phyloP scores from a whole-genome alignment of 2,113 vertebrate genomes.

The Rhinopithecus roxellana region DNA sequence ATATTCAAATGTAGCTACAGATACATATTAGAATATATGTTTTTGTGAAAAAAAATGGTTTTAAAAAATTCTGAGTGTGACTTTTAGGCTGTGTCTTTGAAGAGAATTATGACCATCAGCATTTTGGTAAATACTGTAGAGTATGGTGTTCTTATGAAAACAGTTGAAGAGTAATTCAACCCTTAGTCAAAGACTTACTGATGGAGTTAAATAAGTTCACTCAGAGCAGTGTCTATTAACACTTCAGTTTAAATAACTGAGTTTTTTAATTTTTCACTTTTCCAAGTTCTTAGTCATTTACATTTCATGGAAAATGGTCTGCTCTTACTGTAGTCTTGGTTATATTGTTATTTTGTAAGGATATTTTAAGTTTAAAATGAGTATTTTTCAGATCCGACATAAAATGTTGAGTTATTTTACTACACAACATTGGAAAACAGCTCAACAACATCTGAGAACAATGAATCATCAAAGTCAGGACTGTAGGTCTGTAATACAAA shows the following conservation, averaged over 20 bases:
- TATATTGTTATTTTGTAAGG: constrained; percentile 32
- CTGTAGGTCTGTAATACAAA: constrained; percentile 86
- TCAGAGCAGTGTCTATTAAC: neutral
- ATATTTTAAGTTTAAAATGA: constrained; percentile 19
- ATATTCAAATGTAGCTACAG: too few relatives aligned
- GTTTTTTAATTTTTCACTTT: neutral
- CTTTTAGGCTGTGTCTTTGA: neutral
- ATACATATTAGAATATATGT: neutral
- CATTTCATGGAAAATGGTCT: constrained; percentile 20
- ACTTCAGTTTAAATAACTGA: neutral
- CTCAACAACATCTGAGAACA: constrained; percentile 87
- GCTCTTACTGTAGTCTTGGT: neutral
- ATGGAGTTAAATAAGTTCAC: neutral
- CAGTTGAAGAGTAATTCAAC: neutral
- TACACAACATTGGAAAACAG: constrained; percentile 86
- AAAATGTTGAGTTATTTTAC: constrained; percentile 89
- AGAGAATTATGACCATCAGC: neutral
- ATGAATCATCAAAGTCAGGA: constrained; percentile 85
- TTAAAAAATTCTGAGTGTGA: neutral
- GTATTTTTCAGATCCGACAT: constrained; percentile 77
- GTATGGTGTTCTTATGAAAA: neutral
- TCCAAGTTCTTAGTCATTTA: neutral
- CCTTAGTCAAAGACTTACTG: neutral
- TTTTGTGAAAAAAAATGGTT: constrained; percentile 27
- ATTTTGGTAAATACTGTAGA: neutral